phyloP scores from a whole-genome alignment of 2,113 vertebrate species.

The Istiophorus platypterus region DNA sequence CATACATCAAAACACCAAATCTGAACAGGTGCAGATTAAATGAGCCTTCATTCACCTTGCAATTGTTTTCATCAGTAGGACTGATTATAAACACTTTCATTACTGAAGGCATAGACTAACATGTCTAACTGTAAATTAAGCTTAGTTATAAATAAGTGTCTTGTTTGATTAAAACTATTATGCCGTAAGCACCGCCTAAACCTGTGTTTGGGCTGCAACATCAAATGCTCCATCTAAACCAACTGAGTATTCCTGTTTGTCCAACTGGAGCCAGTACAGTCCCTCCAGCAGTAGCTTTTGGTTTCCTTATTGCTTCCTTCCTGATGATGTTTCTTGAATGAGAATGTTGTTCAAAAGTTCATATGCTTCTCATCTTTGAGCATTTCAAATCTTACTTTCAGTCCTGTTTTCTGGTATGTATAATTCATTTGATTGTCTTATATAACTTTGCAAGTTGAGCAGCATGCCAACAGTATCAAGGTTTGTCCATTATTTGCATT shows the following conservation, averaged over 20 bases:
- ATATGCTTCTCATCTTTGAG: conserved; percentile 32
- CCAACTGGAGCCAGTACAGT: background rate
- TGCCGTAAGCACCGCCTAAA: background rate
- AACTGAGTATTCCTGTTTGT: background rate
- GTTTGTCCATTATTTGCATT: background rate
- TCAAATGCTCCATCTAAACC: background rate
- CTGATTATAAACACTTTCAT: too few species aligned
- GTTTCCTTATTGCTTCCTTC: conserved; percentile 54
- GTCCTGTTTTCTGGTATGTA: background rate
- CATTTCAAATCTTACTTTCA: conserved; percentile 5
- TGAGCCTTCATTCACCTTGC: too few species aligned
- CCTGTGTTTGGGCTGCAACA: background rate
- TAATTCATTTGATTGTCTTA: background rate
- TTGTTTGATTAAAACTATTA: background rate
- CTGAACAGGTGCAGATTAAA: too few species aligned
- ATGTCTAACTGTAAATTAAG: background rate
- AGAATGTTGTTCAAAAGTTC: conserved; percentile 31
- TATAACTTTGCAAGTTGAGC: conserved; percentile 4
- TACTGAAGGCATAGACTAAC: too few species aligned
- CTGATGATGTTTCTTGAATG: conserved; percentile 44
- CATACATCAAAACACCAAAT: background rate
- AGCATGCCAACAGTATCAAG: background rate
- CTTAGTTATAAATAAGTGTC: background rate
- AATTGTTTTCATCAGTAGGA: too few species aligned
- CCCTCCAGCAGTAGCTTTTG: conserved; percentile 31